phyloP scores from a whole-genome alignment of 2,797 vertebrate species.

The Sebastes kiyomatsui region DNA sequence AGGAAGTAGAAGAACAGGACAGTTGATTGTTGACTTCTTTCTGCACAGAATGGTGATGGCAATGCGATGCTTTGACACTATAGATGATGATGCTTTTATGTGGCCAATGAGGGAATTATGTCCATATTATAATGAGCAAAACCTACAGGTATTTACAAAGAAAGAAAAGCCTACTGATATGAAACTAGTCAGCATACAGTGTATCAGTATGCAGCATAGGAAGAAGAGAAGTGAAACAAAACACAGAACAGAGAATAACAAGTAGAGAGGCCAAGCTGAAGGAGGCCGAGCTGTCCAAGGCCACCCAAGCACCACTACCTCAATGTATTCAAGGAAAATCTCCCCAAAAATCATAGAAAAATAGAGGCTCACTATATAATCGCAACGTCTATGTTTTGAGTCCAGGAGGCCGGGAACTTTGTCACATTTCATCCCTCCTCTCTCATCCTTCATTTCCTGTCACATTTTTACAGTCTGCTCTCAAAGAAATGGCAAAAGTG shows the following conservation, averaged over 20 bases:
- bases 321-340: background rate
- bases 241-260: background rate
- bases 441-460: background rate
- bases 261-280: background rate
- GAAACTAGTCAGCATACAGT: background rate
- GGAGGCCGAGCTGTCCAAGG: background rate
- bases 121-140: background rate
- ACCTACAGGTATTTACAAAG: background rate
- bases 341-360: background rate
- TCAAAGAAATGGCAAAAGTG: background rate
- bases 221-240: constrained; percentile 11
- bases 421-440: background rate
- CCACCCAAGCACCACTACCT: background rate
- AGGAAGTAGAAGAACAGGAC: background rate
- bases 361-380: background rate
- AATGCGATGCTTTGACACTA: background rate
- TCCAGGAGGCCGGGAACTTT: background rate
- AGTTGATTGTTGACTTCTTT: background rate
- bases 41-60: background rate
- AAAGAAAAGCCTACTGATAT: background rate
- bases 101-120: no score
- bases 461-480: background rate
- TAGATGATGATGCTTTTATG: background rate
- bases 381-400: background rate
- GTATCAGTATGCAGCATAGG: background rate